phyloP scores from a whole-genome alignment of 2,113 vertebrate species.

The Procavia capensis region DNA sequence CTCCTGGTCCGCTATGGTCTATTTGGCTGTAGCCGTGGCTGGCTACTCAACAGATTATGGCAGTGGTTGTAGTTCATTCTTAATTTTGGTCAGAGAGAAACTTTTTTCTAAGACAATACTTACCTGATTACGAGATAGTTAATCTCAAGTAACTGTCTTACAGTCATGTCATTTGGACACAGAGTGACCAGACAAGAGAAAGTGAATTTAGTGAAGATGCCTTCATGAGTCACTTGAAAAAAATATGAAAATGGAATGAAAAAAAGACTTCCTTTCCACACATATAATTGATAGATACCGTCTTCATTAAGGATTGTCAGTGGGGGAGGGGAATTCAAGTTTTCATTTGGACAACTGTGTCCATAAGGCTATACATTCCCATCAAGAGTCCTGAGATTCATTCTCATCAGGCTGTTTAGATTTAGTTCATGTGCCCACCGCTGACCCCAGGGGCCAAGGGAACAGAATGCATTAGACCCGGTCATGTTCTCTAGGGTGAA shows the following conservation, averaged over 20 bases:
- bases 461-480: neutral
- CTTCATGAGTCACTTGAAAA: neutral
- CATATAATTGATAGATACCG: neutral
- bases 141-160: neutral
- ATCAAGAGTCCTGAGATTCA: neutral
- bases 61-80: neutral
- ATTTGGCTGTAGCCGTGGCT: conserved; percentile 10
- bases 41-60: neutral
- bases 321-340: neutral
- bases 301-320: conserved; percentile 32
- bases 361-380: neutral
- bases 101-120: neutral
- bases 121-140: neutral
- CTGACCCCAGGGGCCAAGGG: neutral
- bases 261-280: neutral
- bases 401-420: neutral
- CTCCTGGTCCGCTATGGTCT: neutral
- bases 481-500: neutral
- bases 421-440: neutral
- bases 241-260: neutral
- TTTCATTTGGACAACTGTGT: conserved; percentile 36
- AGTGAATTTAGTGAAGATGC: neutral
- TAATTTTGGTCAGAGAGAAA: conserved; percentile 16
- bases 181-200: neutral
- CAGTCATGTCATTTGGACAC: neutral